phyloP scores from a whole-genome alignment of 2,113 vertebrate genomes.

The Nyctibius bracteatus region DNA sequence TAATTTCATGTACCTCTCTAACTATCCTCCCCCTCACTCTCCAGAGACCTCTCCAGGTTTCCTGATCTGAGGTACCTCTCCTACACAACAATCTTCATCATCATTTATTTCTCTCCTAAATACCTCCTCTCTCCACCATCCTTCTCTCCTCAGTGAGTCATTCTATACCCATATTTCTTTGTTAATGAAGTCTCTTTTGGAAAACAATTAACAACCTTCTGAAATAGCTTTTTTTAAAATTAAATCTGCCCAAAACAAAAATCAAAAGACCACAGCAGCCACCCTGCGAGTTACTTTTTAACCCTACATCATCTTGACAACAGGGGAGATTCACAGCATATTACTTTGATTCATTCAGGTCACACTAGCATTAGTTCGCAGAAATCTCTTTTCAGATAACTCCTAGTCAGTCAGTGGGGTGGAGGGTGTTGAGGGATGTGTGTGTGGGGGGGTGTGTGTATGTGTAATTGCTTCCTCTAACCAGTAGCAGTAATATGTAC shows the following conservation, averaged over 20 bases:
- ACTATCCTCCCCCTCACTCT: background rate
- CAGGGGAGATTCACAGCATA: background rate
- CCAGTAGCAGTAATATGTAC: background rate
- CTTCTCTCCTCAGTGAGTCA: background rate
- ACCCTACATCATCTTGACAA: background rate
- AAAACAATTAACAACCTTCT: background rate
- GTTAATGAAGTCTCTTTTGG: background rate
- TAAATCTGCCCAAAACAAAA: background rate
- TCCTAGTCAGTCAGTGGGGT: no score
- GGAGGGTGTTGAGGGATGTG: rapidly evolving
- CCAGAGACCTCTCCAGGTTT: background rate
- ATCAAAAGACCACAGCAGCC: background rate
- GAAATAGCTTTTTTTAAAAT: background rate
- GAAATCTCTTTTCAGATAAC: background rate
- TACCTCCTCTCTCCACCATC: background rate
- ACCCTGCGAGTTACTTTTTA: background rate
- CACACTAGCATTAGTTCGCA: background rate
- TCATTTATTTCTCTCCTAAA: background rate
- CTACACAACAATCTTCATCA: background rate
- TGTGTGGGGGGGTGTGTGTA: background rate
- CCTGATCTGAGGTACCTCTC: background rate
- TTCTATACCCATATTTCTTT: background rate
- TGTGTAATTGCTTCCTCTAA: background rate
- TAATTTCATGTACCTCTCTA: background rate
- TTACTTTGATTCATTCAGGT: background rate